Evolutionary conservation across 2,797 vertebrate species (phyloP).

Genomic region (Oreortyx pictus): DNA sequence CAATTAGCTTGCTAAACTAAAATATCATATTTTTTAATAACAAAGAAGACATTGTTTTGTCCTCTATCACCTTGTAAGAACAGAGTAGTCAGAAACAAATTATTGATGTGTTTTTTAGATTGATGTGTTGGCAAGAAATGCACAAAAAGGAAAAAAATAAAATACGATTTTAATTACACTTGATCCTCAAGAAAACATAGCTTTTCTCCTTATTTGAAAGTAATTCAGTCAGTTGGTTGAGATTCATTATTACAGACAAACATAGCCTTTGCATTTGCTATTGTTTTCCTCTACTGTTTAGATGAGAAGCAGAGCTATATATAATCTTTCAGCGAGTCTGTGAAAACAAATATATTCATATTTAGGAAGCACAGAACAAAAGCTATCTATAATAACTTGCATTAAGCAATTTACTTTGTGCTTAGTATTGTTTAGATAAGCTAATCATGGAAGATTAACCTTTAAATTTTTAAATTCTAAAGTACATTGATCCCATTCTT

Average conservation of each 20-base stretch:
- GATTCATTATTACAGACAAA: background rate
- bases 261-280: background rate
- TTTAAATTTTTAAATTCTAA: slow-evolving; percentile 63
- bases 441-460: slow-evolving; percentile 64
- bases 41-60: background rate
- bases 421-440: slow-evolving; percentile 52
- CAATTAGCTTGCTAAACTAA: background rate
- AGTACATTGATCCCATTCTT: slow-evolving; percentile 41
- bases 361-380: slow-evolving; percentile 29
- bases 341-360: slow-evolving; percentile 30
- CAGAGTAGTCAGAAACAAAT: background rate
- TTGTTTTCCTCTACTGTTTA: background rate
- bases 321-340: background rate
- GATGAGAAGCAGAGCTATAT: background rate
- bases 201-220: background rate
- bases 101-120: background rate
- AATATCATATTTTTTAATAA: background rate
- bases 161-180: background rate
- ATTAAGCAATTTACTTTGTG: slow-evolving; percentile 50
- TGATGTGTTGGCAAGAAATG: background rate
- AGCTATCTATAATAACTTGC: slow-evolving; percentile 10
- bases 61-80: background rate
- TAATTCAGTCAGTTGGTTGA: background rate
- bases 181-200: background rate
- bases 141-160: background rate